Evolutionary conservation across 2,113 vertebrate genomes (phyloP).

Genomic region (Melanotaenia duboulayi): DNA sequence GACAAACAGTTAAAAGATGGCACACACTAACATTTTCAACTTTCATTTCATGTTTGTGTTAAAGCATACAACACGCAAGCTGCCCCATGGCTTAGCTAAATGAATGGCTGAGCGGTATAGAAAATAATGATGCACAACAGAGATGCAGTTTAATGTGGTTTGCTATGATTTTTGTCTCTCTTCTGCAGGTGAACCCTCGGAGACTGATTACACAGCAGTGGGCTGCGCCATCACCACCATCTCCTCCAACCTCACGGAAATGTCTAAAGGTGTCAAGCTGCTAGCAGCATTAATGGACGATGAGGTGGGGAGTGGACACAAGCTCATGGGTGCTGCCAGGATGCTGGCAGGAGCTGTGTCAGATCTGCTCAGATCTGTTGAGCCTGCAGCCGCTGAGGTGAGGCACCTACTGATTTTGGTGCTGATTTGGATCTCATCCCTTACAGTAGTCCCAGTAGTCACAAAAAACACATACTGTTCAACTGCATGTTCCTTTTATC

Average conservation of each 20-base stretch:
- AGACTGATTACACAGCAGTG: slow-evolving; percentile 97
- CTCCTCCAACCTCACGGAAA: slow-evolving; percentile 98
- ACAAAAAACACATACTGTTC: slow-evolving; percentile 8
- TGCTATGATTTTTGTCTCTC: slow-evolving; percentile 25
- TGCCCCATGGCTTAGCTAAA: slow-evolving; percentile 42
- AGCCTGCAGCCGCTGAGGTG: slow-evolving; percentile 95
- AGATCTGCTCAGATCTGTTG: slow-evolving; percentile 94
- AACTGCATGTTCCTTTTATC: slow-evolving; percentile 26
- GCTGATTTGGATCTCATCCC: slow-evolving; percentile 24
- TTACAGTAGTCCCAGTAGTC: slow-evolving; percentile 22
- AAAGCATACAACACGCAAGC: slow-evolving; percentile 27
- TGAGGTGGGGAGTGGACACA: slow-evolving; percentile 94
- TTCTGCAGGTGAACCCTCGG: slow-evolving; percentile 91
- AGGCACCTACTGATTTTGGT: slow-evolving; percentile 52
- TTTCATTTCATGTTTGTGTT: slow-evolving; percentile 51
- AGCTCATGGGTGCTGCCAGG: slow-evolving; percentile 93
- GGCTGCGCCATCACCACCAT: slow-evolving; percentile 99
- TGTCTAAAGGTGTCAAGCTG: slow-evolving; percentile 97
- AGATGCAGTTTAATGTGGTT: slow-evolving; percentile 19
- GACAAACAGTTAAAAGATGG: not conserved
- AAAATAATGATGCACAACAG: slow-evolving; percentile 50
- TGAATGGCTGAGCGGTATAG: slow-evolving; percentile 25
- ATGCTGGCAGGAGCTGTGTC: slow-evolving; percentile 94
- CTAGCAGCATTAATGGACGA: slow-evolving; percentile 97
- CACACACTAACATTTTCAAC: not conserved